These are phyloP conservation scores for Limnothrissa miodon DNA, from an alignment of 2,113 vertebrate species.

Conservation along the genomic window DNA sequence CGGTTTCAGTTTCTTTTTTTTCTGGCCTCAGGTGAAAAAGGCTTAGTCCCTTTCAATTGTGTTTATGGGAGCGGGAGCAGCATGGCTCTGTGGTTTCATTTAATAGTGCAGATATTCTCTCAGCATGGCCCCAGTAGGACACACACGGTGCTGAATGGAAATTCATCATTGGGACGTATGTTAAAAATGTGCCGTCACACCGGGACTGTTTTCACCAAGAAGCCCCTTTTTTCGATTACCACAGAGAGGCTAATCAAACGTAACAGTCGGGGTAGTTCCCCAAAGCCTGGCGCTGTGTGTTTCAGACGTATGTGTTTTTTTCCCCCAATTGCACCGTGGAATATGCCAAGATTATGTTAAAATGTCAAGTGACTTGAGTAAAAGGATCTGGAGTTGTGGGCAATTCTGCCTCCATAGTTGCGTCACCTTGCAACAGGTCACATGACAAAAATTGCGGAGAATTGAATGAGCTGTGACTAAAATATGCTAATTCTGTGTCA, in stretches of 20 bases:
- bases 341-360: conserved; percentile 22
- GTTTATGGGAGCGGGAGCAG: conserved; percentile 30
- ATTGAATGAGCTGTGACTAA: conserved; percentile 13
- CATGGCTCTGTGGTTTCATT: conserved; percentile 32
- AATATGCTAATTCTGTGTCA: conserved; percentile 8
- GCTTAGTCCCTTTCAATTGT: conserved; percentile 40
- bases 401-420: conserved; percentile 21
- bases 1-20: conserved; percentile 28
- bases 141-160: neutral
- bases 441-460: neutral
- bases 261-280: conserved; percentile 12
- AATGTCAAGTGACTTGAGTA: conserved; percentile 15
- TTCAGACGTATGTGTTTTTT: conserved; percentile 33
- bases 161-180: conserved; percentile 25
- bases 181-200: conserved; percentile 36
- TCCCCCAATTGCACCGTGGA: neutral
- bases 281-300: neutral
- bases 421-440: neutral
- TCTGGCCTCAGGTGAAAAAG: conserved; percentile 37
- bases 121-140: conserved; percentile 5
- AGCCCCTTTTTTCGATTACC: conserved; percentile 18
- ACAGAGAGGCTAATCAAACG: conserved; percentile 38
- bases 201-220: conserved; percentile 7
- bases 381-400: conserved; percentile 24
- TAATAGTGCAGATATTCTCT: conserved; percentile 33